Conservation (phyloP, 2,888 invertebrate genomes). For the Dinocampus coccinellae region DNA sequence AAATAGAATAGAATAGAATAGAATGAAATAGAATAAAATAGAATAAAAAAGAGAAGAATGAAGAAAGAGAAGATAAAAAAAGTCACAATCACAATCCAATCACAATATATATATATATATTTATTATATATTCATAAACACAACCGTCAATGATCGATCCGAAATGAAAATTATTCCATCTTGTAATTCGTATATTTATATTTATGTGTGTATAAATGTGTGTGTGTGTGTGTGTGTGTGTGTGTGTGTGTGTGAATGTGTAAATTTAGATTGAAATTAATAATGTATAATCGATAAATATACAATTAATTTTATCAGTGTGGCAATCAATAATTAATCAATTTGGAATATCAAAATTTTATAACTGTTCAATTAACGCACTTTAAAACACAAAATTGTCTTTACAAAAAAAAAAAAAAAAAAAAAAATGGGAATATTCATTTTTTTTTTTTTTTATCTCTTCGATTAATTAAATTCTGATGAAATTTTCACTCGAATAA, state of each 20-base stretch:
- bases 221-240: no score
- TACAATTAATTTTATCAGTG: background rate
- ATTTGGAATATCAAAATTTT: no score
- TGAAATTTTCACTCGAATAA: background rate
- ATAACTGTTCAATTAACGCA: no score
- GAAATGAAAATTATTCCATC: background rate
- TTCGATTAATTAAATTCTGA: background rate
- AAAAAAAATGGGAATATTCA: no score
- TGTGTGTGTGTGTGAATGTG: no score
- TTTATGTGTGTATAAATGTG: background rate
- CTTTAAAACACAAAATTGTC: constrained; percentile 11
- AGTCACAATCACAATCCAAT: constrained; percentile 16
- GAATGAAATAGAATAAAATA: no score
- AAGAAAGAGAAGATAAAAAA: no score
- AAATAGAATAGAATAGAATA: no score
- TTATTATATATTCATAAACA: background rate
- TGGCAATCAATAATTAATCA: no score
- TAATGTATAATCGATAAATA: background rate
- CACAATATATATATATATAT: constrained; percentile 1
- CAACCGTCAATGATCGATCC: background rate
- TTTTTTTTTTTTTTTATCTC: background rate
- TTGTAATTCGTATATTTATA: background rate
- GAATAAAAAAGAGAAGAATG: no score
- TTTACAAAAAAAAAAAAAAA: background rate
- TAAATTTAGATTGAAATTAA: background rate